Evolutionary conservation across 2,113 vertebrate species (phyloP).

Genomic region (Natator depressus): DNA sequence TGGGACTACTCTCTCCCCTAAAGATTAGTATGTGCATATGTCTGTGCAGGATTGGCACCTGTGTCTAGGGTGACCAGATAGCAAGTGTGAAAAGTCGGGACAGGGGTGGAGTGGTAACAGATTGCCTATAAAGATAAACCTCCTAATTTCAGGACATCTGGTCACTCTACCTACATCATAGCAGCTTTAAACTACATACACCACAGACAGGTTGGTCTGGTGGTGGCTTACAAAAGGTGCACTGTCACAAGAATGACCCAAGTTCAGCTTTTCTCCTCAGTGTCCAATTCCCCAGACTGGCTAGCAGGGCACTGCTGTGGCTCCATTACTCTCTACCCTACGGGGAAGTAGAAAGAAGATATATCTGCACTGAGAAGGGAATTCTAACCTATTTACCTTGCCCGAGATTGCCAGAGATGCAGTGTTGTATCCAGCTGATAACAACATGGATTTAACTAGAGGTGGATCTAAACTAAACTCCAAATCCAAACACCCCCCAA

Average conservation of each 20-base stretch:
- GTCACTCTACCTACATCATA: neutral
- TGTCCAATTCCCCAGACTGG: neutral
- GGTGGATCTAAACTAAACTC: neutral
- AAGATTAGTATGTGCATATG: neutral
- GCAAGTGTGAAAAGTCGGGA: too few species aligned
- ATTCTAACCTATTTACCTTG: neutral
- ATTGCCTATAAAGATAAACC: too few species aligned
- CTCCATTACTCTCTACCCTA: neutral
- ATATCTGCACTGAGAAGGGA: neutral
- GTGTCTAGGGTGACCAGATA: neutral
- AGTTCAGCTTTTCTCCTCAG: neutral
- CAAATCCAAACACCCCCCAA: neutral
- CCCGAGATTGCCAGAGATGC: neutral
- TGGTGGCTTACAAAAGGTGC: neutral
- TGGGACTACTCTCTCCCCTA: neutral
- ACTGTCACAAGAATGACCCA: neutral
- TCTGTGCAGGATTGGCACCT: neutral
- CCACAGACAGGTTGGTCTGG: neutral
- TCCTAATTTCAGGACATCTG: too few species aligned
- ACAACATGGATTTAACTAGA: neutral
- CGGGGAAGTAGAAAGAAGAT: neutral
- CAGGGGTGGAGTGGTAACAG: too few species aligned
- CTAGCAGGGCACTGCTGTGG: neutral
- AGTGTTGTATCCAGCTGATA: neutral
- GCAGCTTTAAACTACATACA: neutral